Percentiles rank a stretch among this genome's conserved stretches.
phyloP scores from a whole-genome alignment of 2,113 vertebrate species.

The Catharus minimus region DNA sequence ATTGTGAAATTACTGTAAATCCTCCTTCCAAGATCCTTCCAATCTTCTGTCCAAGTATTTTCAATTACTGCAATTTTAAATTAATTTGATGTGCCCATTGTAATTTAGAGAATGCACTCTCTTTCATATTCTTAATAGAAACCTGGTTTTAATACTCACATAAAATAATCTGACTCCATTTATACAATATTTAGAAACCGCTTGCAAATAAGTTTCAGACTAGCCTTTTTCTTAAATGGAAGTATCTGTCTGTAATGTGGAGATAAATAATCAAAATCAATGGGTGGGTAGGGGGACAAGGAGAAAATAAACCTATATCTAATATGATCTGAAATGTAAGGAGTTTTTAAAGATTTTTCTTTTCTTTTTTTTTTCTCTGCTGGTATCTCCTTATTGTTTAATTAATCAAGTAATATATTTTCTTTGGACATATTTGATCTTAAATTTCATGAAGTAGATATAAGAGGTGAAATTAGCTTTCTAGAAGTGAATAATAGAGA shows the following conservation, averaged over 20 bases:
- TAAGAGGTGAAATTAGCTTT: not conserved
- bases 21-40: not conserved
- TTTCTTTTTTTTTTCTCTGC: not conserved
- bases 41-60: not conserved
- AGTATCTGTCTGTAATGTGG: not conserved
- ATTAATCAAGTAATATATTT: not conserved
- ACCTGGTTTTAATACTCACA: not conserved
- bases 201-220: not conserved
- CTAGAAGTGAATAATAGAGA: not conserved
- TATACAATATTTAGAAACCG: not conserved
- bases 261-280: not conserved
- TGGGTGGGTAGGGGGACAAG: rapidly evolving
- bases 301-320: not conserved
- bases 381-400: not conserved
- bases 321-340: not conserved
- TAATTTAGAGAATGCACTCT: not conserved
- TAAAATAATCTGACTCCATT: not conserved
- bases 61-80: not conserved
- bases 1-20: not conserved
- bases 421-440: not conserved
- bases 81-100: not conserved
- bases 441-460: not conserved
- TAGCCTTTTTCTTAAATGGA: not conserved
- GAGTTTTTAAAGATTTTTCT: not conserved
- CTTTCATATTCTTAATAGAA: not conserved